Evolutionary conservation across 2,113 vertebrate genomes (phyloP), one percentile per base, ranked within the genome.

Genomic region (Paralichthys olivaceus): DNA sequence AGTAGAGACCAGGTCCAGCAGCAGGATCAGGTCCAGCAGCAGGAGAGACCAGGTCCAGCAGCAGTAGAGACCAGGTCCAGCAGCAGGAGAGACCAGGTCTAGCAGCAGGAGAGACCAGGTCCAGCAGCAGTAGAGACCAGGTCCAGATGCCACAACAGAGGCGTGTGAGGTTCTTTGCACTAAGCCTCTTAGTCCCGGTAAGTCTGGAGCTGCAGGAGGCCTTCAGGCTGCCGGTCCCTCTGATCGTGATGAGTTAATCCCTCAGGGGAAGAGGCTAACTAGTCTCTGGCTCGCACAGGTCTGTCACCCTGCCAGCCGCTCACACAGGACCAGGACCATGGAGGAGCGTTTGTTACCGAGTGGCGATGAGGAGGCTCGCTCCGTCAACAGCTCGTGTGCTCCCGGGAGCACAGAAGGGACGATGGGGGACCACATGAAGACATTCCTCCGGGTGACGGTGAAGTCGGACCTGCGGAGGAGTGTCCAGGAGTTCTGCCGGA

Each of bases 331-430:
- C 19, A 34, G 49, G 58, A n/a, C 0, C 68, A 95, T 95, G 94
- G 93, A 94, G 32, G 92, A 94, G 51, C 90, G 93, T 32, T 91
- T 94, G 56, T 65, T 94, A 54, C 89, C 91, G 5, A 75, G 80
- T 22, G 84, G 69, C 1, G 90, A 90, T 29, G 90, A 93, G 55
- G 91, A 92, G 61, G 53, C 22, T 2, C 80, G 57, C 20, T 90
- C 84, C 0, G 82, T 89, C 2, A 58, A 79, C 29, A 60, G 75
- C 2, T 81, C 81, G 1, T 85, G 69, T 6, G 62, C 45, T 13
- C 81, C 83, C 0, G 80, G 69, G 15, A 75, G 69, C 11, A 19
- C 75, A 0, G 62, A 51, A 64, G 79, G 15, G 77, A 69, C 28
- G 13, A 57, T 75, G 76, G 54, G 72, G 78, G 85, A 81, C 2